A percentile compares a stretch with the other conserved stretches of the same genome.
Evolutionary conservation across 2,888 invertebrate genomes (phyloP).

Genomic region (Ophioninae sp.): DNA sequence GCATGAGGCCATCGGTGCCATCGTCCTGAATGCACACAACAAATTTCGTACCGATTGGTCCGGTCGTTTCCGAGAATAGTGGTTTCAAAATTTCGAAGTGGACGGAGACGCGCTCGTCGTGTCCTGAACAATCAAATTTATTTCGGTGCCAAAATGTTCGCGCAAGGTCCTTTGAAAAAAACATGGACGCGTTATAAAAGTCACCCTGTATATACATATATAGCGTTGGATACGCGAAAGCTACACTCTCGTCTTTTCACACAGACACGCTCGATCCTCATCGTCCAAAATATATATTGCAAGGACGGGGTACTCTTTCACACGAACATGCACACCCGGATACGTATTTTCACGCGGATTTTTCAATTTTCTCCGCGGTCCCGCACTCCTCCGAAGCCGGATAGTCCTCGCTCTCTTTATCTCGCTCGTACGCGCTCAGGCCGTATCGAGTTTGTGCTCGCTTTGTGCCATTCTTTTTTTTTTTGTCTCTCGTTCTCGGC

Average conservation of each 20-base stretch:
- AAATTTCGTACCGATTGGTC: no score
- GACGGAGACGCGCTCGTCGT: no score
- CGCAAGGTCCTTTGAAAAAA: no score
- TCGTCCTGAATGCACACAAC: no score
- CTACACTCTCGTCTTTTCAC: conserved; percentile 57
- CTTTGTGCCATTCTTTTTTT: conserved; percentile 40
- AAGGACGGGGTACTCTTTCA: conserved; percentile 49
- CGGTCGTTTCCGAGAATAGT: no score
- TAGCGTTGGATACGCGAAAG: conserved; percentile 12
- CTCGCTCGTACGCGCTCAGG: conserved; percentile 20
- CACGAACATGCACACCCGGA: conserved; percentile 51
- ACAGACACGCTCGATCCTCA: conserved; percentile 54
- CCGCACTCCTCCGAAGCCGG: conserved; percentile 53
- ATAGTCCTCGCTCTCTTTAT: conserved; percentile 41
- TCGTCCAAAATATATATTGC: conserved; percentile 55
- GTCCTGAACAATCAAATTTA: no score
- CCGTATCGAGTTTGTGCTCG: conserved; percentile 30
- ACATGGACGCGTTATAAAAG: no score
- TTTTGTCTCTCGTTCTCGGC: conserved; percentile 21
- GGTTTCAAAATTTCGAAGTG: no score
- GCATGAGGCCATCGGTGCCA: no score
- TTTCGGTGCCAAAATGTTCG: no score
- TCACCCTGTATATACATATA: not conserved
- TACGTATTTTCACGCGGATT: conserved; percentile 73
- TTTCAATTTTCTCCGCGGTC: conserved; percentile 74